phyloP scores from a whole-genome alignment of 2,888 invertebrate species.

The Ischnura elegans region DNA sequence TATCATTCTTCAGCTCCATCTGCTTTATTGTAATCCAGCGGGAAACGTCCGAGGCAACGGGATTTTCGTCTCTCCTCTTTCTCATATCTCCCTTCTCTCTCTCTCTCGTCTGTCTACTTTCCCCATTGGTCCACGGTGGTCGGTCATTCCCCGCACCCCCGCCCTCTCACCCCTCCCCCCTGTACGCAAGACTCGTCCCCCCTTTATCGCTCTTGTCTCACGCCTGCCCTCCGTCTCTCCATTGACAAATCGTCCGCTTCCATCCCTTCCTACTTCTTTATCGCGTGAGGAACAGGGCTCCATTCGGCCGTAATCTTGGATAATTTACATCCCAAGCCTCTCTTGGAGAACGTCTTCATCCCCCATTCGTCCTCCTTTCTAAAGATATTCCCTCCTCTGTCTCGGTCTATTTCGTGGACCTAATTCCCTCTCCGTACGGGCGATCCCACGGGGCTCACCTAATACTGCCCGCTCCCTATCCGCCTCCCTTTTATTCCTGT shows the following conservation, averaged over 20 bases:
- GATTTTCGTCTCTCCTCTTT: background rate
- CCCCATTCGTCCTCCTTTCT: background rate
- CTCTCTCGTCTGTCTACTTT: background rate
- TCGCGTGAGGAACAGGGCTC: background rate
- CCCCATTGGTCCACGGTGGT: background rate
- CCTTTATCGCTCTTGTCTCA: background rate
- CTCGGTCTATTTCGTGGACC: too few relatives aligned
- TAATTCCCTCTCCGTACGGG: background rate
- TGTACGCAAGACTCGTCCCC: too few relatives aligned
- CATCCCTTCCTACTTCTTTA: background rate
- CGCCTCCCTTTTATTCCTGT: too few relatives aligned
- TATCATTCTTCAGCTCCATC: too few relatives aligned
- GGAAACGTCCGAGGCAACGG: background rate
- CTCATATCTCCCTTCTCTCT: background rate
- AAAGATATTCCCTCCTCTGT: background rate
- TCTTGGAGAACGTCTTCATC: background rate
- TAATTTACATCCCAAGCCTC: background rate
- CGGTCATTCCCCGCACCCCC: background rate
- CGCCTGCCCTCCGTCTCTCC: background rate
- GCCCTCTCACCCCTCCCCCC: background rate
- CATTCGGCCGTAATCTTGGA: slow-evolving; percentile 1
- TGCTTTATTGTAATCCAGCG: too few relatives aligned
- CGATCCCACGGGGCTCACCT: background rate
- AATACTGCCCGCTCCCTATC: background rate
- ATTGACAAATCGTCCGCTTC: background rate